A percentile compares a stretch with the other conserved stretches of the same genome.
phyloP scores from a whole-genome alignment of 2,113 vertebrate species.

The Phoxinus phoxinus region DNA sequence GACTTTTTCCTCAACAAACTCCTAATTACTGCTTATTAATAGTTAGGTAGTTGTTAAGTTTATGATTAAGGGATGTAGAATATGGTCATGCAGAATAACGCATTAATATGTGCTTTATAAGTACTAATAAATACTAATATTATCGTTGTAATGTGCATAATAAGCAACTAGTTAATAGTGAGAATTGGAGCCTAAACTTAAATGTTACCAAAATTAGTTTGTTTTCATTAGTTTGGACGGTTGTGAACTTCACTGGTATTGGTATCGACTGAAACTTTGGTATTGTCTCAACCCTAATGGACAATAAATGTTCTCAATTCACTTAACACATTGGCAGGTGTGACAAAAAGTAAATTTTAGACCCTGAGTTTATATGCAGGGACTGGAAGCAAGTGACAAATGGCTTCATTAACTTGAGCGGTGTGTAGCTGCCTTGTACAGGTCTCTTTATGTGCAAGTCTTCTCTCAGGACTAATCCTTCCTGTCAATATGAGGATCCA shows the following conservation, averaged over 20 bases:
- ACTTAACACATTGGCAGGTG: not conserved
- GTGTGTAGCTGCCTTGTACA: not conserved
- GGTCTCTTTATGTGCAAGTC: conserved; percentile 1
- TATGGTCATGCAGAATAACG: too few species aligned
- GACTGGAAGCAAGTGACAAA: not conserved
- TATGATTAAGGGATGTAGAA: too few species aligned
- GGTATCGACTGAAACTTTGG: not conserved
- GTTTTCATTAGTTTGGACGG: not conserved
- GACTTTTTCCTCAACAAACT: too few species aligned
- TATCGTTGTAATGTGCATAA: too few species aligned
- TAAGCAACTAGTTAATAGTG: too few species aligned
- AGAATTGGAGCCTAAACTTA: too few species aligned
- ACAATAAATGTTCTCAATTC: not conserved
- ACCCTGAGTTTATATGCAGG: not conserved
- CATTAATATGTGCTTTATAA: too few species aligned
- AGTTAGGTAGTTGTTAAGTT: too few species aligned
- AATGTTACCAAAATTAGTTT: too few species aligned
- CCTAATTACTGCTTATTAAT: too few species aligned
- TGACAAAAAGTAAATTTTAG: not conserved
- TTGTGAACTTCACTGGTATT: not conserved
- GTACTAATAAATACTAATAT: too few species aligned
- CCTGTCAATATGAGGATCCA: not conserved
- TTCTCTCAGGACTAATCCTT: conserved; percentile 10
- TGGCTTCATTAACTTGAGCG: not conserved
- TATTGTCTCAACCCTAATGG: not conserved